Evolutionary conservation across 2,113 vertebrate species (phyloP).

Genomic region (Penelope pileata): DNA sequence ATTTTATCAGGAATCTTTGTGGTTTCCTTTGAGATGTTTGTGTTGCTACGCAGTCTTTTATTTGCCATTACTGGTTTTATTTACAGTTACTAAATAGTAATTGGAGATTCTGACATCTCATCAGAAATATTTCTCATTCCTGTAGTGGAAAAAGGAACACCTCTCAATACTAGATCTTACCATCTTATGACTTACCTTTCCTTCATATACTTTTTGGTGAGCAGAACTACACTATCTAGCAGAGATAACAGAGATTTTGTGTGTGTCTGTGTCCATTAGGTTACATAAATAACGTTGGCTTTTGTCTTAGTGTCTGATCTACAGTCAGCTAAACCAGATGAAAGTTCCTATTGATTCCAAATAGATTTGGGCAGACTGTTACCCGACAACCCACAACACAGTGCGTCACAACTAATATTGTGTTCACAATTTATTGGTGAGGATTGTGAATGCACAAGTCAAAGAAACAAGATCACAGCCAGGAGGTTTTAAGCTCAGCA

Average conservation of each 20-base stretch:
- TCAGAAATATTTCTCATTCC: conserved; percentile 24
- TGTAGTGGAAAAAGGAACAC: not conserved
- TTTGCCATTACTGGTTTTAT: conserved; percentile 53
- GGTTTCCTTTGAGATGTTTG: not conserved
- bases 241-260: not conserved
- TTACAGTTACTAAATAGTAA: conserved; percentile 42
- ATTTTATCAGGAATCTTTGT: not conserved
- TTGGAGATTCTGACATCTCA: conserved; percentile 12
- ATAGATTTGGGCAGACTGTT: not conserved
- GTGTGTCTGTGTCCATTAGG: not conserved
- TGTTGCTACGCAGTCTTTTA: conserved; percentile 17
- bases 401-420: not conserved
- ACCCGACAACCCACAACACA: not conserved
- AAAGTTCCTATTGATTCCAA: not conserved
- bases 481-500: not conserved
- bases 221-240: not conserved
- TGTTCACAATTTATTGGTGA: not conserved
- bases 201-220: not conserved
- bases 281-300: not conserved
- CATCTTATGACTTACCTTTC: not conserved
- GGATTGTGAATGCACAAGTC: not conserved
- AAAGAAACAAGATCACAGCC: not conserved
- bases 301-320: not conserved
- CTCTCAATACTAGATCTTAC: not conserved
- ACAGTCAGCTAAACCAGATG: not conserved